Conservation (phyloP, 2,797 vertebrate species). For the Coluber constrictor region DNA sequence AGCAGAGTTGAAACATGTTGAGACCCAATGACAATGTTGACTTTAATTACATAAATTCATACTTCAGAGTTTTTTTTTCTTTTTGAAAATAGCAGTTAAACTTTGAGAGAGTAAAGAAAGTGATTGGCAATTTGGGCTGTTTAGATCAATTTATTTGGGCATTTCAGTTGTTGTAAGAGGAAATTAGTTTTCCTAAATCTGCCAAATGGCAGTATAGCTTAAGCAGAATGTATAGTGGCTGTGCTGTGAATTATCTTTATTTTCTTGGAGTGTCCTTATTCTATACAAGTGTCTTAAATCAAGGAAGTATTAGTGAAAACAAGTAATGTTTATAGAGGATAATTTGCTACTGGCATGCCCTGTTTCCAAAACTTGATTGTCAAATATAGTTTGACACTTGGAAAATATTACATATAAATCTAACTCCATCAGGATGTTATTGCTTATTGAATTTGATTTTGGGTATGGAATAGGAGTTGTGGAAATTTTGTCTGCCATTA, state of each 20-base stretch:
- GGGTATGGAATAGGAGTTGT: background rate
- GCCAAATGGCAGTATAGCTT: background rate
- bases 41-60: background rate
- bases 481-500: background rate
- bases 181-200: background rate
- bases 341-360: background rate
- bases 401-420: background rate
- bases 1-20: background rate
- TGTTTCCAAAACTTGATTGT: background rate
- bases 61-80: background rate
- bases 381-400: background rate
- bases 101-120: background rate
- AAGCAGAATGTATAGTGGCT: background rate
- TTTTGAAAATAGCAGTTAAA: background rate
- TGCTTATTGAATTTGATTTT: background rate
- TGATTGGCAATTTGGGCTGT: background rate
- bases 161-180: background rate
- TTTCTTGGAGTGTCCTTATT: background rate
- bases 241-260: background rate
- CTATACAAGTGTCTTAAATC: background rate
- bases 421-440: background rate
- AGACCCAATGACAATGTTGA: background rate
- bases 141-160: background rate
- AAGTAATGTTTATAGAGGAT: background rate
- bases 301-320: background rate